Percentiles rank a stretch among this genome's conserved stretches.
These are phyloP conservation scores for Labeo catla DNA, from an alignment of 2,113 vertebrate genomes.

Conservation along the genomic window DNA sequence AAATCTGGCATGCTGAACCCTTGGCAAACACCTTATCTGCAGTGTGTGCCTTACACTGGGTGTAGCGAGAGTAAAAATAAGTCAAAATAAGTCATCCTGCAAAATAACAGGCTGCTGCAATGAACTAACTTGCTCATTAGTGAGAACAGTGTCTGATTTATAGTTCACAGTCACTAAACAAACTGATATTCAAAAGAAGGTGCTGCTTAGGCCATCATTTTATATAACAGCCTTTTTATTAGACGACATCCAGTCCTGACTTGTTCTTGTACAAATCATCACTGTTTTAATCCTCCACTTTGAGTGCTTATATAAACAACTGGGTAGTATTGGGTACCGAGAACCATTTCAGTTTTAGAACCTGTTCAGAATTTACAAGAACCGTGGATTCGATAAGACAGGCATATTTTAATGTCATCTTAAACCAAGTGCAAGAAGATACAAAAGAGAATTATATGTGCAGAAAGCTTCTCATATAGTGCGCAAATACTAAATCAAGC, in stretches of 20 bases:
- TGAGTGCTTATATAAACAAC: no score
- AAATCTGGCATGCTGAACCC: constrained; percentile 21
- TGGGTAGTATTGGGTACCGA: no score
- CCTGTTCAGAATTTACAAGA: no score
- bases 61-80: constrained; percentile 24
- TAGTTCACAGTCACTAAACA: not conserved
- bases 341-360: no score
- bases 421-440: no score
- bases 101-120: not conserved
- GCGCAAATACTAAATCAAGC: no score
- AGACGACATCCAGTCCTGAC: no score
- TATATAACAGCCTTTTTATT: not conserved
- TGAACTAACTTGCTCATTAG: not conserved
- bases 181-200: not conserved
- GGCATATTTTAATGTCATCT: no score
- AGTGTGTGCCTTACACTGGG: constrained; percentile 4
- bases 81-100: not conserved
- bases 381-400: no score
- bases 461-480: not conserved
- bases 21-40: constrained; percentile 34
- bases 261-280: no score
- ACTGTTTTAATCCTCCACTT: no score
- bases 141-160: not conserved
- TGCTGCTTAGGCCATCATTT: not conserved
- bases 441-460: not conserved